phyloP scores from a whole-genome alignment of 2,113 vertebrate genomes.

The Saguinus imperator region DNA sequence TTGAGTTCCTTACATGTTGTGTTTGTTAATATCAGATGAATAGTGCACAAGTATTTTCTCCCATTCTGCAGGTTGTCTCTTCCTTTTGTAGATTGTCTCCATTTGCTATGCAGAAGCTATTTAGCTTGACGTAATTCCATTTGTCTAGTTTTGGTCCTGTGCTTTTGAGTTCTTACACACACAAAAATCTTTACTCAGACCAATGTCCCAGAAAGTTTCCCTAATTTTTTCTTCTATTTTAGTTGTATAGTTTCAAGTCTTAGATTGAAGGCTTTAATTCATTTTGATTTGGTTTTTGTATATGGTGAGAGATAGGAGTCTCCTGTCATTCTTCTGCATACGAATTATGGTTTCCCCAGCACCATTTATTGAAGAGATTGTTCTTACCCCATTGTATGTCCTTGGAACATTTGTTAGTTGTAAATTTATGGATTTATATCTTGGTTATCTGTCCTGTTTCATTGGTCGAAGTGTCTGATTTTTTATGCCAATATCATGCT shows the following conservation, averaged over 20 bases:
- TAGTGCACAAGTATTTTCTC: neutral
- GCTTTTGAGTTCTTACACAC: neutral
- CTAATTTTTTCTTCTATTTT: neutral
- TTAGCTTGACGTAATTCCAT: neutral
- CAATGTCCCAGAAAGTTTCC: neutral
- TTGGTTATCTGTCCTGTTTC: neutral
- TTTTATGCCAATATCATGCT: neutral
- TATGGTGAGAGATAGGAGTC: neutral
- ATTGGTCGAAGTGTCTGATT: neutral
- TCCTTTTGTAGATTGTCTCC: neutral
- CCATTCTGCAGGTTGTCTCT: neutral
- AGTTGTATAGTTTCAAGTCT: neutral
- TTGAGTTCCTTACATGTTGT: neutral
- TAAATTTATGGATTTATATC: neutral
- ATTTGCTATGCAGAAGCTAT: neutral
- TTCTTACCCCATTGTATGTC: neutral
- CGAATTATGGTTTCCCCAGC: neutral
- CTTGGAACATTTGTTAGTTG: neutral
- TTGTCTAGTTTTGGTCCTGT: neutral
- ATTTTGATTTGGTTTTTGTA: neutral
- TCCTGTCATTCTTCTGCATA: neutral
- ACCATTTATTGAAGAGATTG: neutral
- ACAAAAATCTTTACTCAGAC: neutral
- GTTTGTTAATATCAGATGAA: neutral
- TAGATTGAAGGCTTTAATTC: neutral